Evolutionary conservation across 1,140 invertebrate species (phyloP).

Genomic region (Hypothenemus hampei): DNA sequence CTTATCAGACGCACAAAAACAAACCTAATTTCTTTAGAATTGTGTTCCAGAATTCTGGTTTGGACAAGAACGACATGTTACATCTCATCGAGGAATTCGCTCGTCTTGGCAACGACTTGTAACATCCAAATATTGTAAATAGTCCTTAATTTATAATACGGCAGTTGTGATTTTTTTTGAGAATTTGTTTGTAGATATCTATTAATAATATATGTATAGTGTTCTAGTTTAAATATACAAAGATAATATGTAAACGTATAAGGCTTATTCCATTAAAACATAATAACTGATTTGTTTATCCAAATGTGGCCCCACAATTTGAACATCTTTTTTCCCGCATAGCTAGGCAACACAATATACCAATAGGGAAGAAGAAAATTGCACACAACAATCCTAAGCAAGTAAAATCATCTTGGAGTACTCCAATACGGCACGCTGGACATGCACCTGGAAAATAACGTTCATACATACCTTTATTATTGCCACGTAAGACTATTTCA

Average conservation of each 20-base stretch:
- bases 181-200: no score
- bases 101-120: constrained; percentile 67
- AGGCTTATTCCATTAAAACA: no score
- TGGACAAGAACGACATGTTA: constrained; percentile 74
- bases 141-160: no score
- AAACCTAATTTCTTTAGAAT: constrained; percentile 91
- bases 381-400: constrained; percentile 77
- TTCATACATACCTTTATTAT: not conserved
- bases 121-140: constrained; percentile 2
- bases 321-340: constrained; percentile 74
- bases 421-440: constrained; percentile 76
- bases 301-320: constrained; percentile 79
- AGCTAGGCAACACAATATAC: constrained; percentile 74
- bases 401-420: constrained; percentile 79
- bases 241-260: no score
- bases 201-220: no score
- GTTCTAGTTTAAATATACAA: no score
- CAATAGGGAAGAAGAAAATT: constrained; percentile 79
- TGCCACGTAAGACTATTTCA: not conserved
- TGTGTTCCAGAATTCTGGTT: constrained; percentile 83
- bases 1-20: constrained; percentile 80
- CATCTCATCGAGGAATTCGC: constrained; percentile 86
- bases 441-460: constrained; percentile 63
- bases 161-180: no score
- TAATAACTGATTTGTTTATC: no score